Evolutionary conservation across 1,140 invertebrate genomes (phyloP).

Genomic region (Drosophila carrolli): DNA sequence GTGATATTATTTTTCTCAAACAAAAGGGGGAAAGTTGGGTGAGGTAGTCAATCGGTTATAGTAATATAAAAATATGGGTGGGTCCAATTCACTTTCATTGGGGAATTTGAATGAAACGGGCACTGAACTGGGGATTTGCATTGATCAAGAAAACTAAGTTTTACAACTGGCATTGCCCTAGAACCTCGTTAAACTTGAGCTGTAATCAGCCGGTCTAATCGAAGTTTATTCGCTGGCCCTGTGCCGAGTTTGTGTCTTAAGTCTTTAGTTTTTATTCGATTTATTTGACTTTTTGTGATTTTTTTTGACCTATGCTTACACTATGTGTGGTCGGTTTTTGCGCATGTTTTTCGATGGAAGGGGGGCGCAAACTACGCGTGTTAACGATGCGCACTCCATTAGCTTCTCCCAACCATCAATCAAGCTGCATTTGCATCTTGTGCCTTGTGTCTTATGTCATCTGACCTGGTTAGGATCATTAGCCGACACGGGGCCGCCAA

Average conservation of each 20-base stretch:
- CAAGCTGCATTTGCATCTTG: constrained; percentile 67
- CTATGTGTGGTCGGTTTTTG: constrained; percentile 25
- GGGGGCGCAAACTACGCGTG: constrained; percentile 56
- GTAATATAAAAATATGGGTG: not conserved
- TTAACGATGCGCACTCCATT: constrained; percentile 61
- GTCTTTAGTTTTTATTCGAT: constrained; percentile 56
- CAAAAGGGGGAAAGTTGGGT: constrained; percentile 43
- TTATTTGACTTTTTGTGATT: not conserved
- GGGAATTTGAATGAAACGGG: not conserved
- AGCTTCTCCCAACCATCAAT: constrained; percentile 58
- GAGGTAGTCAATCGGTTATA: constrained; percentile 1
- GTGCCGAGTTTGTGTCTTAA: constrained; percentile 59
- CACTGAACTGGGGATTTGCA: not conserved
- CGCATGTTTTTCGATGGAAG: not conserved
- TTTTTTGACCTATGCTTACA: constrained; percentile 5
- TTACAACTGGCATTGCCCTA: constrained; percentile 43
- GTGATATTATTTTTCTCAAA: constrained; percentile 22
- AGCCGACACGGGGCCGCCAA: constrained; percentile 25
- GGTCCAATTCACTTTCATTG: not conserved
- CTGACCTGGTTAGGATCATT: constrained; percentile 62
- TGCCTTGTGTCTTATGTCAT: constrained; percentile 48
- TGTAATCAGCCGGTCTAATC: constrained; percentile 1
- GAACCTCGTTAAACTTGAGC: constrained; percentile 14
- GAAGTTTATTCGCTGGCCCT: constrained; percentile 21
- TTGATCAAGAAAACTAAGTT: not conserved